Conservation (phyloP, 2,113 vertebrate genomes). For the Gymnogyps californianus region DNA sequence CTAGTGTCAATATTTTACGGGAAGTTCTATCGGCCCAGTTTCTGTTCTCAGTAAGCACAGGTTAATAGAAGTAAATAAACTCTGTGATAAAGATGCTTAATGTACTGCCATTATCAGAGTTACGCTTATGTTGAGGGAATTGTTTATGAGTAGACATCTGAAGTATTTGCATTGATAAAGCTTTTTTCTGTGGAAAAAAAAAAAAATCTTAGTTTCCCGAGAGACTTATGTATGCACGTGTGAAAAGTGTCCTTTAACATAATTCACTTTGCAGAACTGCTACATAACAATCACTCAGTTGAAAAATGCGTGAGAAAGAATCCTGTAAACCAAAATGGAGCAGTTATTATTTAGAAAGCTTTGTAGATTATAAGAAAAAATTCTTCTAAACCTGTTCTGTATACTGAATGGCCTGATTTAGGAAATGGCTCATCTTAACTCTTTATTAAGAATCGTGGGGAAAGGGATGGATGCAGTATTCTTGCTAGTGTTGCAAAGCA, state of each 20-base stretch:
- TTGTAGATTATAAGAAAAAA: background rate
- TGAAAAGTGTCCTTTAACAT: background rate
- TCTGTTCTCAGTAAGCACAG: background rate
- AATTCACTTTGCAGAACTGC: background rate
- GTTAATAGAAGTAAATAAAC: conserved; percentile 21
- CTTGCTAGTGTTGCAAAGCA: background rate
- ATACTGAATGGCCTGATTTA: background rate
- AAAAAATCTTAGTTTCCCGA: background rate
- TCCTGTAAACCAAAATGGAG: background rate
- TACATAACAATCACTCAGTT: background rate
- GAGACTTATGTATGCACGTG: background rate
- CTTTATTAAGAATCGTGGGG: background rate
- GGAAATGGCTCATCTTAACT: background rate
- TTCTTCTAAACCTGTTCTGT: background rate
- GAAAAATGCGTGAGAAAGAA: background rate
- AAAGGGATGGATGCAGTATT: background rate
- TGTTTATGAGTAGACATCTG: background rate
- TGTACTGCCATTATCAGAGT: background rate
- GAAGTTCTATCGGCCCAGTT: background rate
- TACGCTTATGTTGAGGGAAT: background rate
- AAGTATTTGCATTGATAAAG: background rate
- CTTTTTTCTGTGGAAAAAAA: background rate
- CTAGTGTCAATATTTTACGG: background rate
- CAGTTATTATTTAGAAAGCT: background rate
- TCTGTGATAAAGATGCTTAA: background rate